phyloP scores from a whole-genome alignment of 2,113 vertebrate species.

The Apistogramma diplotaenia region DNA sequence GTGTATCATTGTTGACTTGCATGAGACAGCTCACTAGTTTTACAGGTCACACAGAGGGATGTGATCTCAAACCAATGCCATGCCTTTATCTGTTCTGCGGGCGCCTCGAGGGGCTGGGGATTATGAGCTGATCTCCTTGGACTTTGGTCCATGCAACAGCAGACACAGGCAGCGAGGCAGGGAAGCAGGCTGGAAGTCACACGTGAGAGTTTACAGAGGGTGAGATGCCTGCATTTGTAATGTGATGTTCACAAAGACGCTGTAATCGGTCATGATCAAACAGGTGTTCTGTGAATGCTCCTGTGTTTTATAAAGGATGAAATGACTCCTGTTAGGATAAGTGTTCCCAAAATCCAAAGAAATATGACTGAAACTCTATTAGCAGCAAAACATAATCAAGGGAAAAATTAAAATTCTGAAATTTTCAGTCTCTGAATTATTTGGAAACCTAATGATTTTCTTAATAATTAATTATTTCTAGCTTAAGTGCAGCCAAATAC shows the following conservation, averaged over 20 bases:
- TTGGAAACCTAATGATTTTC: background rate
- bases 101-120: slow-evolving; percentile 50
- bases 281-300: background rate
- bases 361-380: background rate
- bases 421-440: background rate
- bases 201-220: slow-evolving; percentile 15
- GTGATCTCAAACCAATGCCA: slow-evolving; percentile 44
- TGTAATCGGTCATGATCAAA: slow-evolving; percentile 6
- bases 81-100: slow-evolving; percentile 43
- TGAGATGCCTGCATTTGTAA: slow-evolving; percentile 2
- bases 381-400: background rate
- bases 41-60: slow-evolving; percentile 45
- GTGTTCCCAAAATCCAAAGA: background rate
- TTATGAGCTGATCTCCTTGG: slow-evolving; percentile 56
- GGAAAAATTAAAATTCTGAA: background rate
- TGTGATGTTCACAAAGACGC: slow-evolving; percentile 10
- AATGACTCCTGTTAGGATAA: background rate
- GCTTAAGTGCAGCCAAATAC: background rate
- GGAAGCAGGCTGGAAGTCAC: slow-evolving; percentile 26
- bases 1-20: slow-evolving; percentile 40
- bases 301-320: background rate
- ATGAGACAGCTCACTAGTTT: slow-evolving; percentile 21
- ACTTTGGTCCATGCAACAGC: slow-evolving; percentile 18
- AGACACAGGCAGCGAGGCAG: background rate
- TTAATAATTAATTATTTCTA: background rate